phyloP scores from a whole-genome alignment of 2,797 vertebrate genomes.

The Pseudochromis fuscus region DNA sequence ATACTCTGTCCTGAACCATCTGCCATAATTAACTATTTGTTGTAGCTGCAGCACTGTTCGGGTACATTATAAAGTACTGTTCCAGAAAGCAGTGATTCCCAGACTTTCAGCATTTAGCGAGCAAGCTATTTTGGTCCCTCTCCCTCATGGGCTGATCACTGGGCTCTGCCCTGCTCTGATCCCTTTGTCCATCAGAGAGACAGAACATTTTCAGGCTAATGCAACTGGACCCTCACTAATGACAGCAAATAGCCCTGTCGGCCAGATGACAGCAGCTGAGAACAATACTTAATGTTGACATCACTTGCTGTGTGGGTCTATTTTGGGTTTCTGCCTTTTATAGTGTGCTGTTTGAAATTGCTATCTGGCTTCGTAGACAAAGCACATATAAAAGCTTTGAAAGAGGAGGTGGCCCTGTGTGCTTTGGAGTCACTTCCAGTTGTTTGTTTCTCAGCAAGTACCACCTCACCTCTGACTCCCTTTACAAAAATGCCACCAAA shows the following conservation, averaged over 20 bases:
- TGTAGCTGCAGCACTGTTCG: conserved; percentile 6
- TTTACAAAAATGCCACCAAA: conserved; percentile 83
- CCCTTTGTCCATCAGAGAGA: conserved; percentile 81
- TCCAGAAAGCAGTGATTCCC: conserved; percentile 50
- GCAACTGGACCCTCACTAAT: conserved; percentile 81
- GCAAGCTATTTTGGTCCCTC: conserved; percentile 71
- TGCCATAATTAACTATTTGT: conserved; percentile 28
- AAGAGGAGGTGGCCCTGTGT: conserved; percentile 64
- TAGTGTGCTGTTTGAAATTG: conserved; percentile 79
- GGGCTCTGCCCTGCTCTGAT: conserved; percentile 65
- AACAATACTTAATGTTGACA: conserved; percentile 88
- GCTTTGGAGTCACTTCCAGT: conserved; percentile 64
- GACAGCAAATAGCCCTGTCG: conserved; percentile 79
- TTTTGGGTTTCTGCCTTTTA: conserved; percentile 90
- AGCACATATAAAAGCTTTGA: conserved; percentile 83
- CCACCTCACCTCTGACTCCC: conserved; percentile 50
- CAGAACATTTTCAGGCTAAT: conserved; percentile 78
- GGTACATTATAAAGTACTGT: conserved; percentile 7
- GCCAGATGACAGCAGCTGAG: conserved; percentile 85
- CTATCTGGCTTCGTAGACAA: conserved; percentile 69
- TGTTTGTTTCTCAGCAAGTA: conserved; percentile 58
- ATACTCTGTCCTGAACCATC: conserved; percentile 18
- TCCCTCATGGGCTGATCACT: conserved; percentile 62
- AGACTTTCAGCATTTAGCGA: conserved; percentile 56
- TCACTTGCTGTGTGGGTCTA: conserved; percentile 81